Base-by-base conservation (phyloP, 2,888 invertebrate species). In the Temnothorax unifasciatus region DNA sequence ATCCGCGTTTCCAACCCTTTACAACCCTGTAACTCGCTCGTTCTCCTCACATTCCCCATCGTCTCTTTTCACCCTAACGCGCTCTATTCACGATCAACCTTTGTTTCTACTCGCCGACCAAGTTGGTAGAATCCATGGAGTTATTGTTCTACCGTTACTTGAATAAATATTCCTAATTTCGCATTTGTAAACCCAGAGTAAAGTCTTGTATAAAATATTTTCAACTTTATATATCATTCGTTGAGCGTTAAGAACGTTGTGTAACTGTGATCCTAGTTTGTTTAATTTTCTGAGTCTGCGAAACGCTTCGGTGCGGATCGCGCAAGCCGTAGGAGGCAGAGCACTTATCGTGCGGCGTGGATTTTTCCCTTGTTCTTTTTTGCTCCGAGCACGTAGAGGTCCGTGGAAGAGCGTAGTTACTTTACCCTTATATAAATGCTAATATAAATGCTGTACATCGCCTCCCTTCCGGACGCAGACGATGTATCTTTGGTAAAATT, bases 391-490 rank as follows among this genome's bases (percentile, higher is more conserved):
- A 63, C 34, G 71, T 64, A 61, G 54, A 54, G 66, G 47, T 54
- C n/a, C 18, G 54, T 8, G 54, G 29, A 63, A 52, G 13, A 79
- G 66, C 8, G 34, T 76, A 61, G 61, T 79, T 64, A 79, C 29
- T 66, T 61, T 66, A 81, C 64, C 74, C 85, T 66, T 34, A 50
- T 71, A 29, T 57, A 76, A 88, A 83, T 57, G 76, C 74, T 84
- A 74, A 73, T 66, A 75, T 64, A 82, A 82, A 82, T 68, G 68
- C 29, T 47, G 64, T 83, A 66, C 69, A 71, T 61, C 57, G 76
- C 44, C 52, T 52, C 47, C 18, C 57, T 38, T 18, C 44, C 38
- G 73, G 75, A 64, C 38, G 64, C 47, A 68, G 34, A 73, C 79
- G 47, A 81, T 81, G 73, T 73, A 81, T 59, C 73, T 73, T 81